These are phyloP conservation scores for Pyrrhura leucotis DNA, from an alignment of 2,797 vertebrate genomes.

Conservation along the genomic window DNA sequence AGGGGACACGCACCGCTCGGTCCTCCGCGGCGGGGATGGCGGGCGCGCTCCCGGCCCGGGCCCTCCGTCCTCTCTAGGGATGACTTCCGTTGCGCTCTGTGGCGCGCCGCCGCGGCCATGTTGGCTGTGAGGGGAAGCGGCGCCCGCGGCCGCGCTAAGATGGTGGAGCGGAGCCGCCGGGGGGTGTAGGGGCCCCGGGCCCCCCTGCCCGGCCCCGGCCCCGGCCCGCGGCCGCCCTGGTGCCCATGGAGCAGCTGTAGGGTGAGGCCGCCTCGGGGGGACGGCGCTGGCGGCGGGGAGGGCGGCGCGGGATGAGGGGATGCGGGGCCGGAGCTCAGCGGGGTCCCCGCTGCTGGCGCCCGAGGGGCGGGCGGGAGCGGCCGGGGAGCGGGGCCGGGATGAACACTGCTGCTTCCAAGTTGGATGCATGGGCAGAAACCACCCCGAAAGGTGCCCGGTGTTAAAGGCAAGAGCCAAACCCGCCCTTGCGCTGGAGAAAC, in stretches of 20 bases:
- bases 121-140: constrained; percentile 19
- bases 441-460: no score
- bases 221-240: not conserved
- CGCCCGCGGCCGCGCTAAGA: constrained; percentile 2
- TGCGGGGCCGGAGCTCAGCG: no score
- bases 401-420: not conserved
- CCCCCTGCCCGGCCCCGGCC: not conserved
- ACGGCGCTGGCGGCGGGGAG: not conserved
- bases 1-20: not conserved
- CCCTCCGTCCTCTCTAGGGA: not conserved
- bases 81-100: not conserved
- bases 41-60: no score
- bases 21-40: not conserved
- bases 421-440: no score
- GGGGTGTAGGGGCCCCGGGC: not conserved
- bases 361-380: not conserved
- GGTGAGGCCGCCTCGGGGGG: constrained; percentile 10
- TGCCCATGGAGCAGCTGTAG: constrained; percentile 34
- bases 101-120: not conserved
- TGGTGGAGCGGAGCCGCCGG: not conserved
- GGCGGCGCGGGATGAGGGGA: not conserved
- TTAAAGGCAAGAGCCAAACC: no score
- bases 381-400: not conserved
- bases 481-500: not conserved
- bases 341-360: not conserved